Base-by-base conservation (phyloP, 2,113 vertebrate species). In the Rhipidura dahli region DNA sequence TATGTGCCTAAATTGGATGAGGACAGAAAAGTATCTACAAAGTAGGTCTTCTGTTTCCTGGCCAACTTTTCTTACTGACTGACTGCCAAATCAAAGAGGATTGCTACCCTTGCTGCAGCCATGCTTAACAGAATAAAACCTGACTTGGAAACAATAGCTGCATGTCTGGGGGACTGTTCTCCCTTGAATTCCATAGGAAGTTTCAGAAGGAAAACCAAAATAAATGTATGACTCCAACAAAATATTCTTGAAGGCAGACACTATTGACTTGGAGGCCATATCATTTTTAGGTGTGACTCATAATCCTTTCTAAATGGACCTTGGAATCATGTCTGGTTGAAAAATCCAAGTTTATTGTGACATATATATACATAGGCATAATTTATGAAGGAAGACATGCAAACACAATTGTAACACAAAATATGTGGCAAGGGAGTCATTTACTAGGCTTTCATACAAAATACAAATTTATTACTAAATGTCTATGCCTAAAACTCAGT, bases 381-480 rank as follows among this genome's bases (percentile, higher is more conserved):
- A 96, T 96, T 96, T 94, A 96, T 91, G 80, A 84, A 89, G 61
- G 56, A 88, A 91, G 70, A 63, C 66, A 84, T 63, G 49, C 90
- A 95, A 96, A 77, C 86, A 78, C 77, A 83, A 79, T 78, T 78
- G 90, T 93, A 95, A 95, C 86, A 93, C 91, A 91, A 95, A 96
- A 86, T 93, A 88, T 11, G 93, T 89, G 93, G 63, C 94, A 96
- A 94, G 91, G 93, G 89, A 95, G 93, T 96, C 1, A 95, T 97
- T 96, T 94, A 93, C 78, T 51, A 96, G 93, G 82, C 75, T 96
- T 95, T 96, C 95, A 87, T 89, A 93, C 90, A 96, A 97, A 96
- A 97, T 91, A 96, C 87, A 96, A 96, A 97, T 95, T 97, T 97
- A 97, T 96, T 93, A 93, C 96, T 96, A 95, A 97, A 96, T 93